These are phyloP conservation scores for Himalopsyche japonica DNA, from an alignment of 2,888 invertebrate species.

Conservation along the genomic window DNA sequence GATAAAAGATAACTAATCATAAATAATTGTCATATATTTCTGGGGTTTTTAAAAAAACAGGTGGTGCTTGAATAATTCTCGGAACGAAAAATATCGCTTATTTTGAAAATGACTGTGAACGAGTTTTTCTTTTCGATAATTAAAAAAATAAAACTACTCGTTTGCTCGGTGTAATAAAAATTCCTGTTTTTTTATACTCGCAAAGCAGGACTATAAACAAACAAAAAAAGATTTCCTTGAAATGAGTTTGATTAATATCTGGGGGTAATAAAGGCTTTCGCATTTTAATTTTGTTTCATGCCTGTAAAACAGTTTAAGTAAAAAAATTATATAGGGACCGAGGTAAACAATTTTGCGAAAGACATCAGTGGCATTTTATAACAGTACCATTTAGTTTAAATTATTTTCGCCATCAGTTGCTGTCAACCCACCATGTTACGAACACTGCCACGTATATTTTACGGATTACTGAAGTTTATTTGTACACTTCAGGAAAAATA, in stretches of 20 bases:
- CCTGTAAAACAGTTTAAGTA: not conserved
- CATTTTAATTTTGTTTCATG: not conserved
- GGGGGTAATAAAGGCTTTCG: not conserved
- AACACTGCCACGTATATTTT: not conserved
- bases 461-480: no score
- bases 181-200: not conserved
- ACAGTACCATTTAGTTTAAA: not conserved
- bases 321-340: not conserved
- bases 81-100: no score
- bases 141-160: not conserved
- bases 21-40: no score
- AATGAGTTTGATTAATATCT: not conserved
- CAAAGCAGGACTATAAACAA: not conserved
- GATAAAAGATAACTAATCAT: no score
- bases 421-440: not conserved
- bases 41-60: no score
- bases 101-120: not conserved
- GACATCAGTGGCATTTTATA: not conserved
- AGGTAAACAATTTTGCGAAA: not conserved
- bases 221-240: not conserved
- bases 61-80: no score
- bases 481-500: no score
- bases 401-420: not conserved
- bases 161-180: not conserved
- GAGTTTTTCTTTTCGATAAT: not conserved